Evolutionary conservation across 2,888 invertebrate genomes (phyloP), one percentile per base, ranked within the genome.

Genomic region (Cataglyphis cursor): DNA sequence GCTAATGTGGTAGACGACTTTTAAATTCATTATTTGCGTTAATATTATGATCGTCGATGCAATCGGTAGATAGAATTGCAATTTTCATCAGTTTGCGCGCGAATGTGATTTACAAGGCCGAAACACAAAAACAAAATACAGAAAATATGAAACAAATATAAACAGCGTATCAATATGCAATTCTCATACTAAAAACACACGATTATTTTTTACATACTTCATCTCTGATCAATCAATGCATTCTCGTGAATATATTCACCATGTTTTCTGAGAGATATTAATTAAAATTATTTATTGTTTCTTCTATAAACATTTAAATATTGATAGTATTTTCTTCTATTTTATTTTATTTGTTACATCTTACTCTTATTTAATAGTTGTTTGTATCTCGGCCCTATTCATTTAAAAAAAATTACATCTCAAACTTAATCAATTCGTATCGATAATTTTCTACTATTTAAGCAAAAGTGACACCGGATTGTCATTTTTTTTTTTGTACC

Each of bases 81-180:
- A 74, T 44, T 15, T 21, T 24, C 24, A 12, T 62, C 66, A 24
- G 31, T 10, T 9, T 28, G 41, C 64, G 12, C 41, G 41, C 64
- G 18, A 10, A n/a, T n/a, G 62, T 12, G 28, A 15, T 15, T 59
- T 38, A 61, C n/a, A 8, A 73, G 38, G 41, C 15, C 44, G 15
- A 64, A 66, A 35, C 3, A 61, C 31, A 62, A 74, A 74, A 48
- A 0, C 28, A 6, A 75, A 48, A 65, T 66, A 48, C 21, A 48
- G 48, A 21, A 21, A 75, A 65, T 21, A 10, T 66, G 5, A 64
- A 48, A 48, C 21, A 65, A 75, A 31, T 38, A 21, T 21, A 21
- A 28, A 31, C 48, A n/a, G n/a, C 15, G 21, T 51, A 31, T 54
- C 48, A 31, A 44, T 74, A n/a, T 74, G 5, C n/a, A 64, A 44